Conservation (phyloP, 2,888 invertebrate genomes). For the Sarcophaga caerulescens region DNA sequence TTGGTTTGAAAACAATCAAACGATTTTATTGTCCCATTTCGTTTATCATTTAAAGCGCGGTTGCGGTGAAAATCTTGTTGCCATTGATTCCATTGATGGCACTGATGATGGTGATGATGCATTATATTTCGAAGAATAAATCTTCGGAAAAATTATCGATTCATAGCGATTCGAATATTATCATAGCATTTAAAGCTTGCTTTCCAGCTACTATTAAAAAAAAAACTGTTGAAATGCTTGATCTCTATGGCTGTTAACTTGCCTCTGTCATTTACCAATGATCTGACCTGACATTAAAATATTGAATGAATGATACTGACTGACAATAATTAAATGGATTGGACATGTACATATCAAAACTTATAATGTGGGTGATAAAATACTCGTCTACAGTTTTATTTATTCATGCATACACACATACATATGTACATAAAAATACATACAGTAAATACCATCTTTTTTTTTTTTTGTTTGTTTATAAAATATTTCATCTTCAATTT, state of each 20-base stretch:
- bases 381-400: background rate
- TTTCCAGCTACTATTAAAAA: background rate
- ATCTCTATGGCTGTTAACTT: background rate
- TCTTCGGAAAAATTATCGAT: too few relatives aligned
- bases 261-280: background rate
- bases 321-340: constrained; percentile 35
- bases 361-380: constrained; percentile 33
- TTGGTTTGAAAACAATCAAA: constrained; percentile 31
- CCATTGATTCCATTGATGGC: too few relatives aligned
- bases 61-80: too few relatives aligned
- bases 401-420: background rate
- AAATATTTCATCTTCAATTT: background rate
- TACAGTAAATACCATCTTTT: too few relatives aligned
- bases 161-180: too few relatives aligned
- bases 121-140: background rate
- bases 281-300: background rate
- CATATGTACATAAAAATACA: too few relatives aligned
- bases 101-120: background rate
- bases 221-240: background rate
- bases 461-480: background rate
- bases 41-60: background rate
- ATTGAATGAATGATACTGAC: constrained; percentile 10
- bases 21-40: background rate
- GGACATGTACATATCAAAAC: constrained; percentile 13
- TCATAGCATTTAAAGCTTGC: too few relatives aligned